Evolutionary conservation across 2,113 vertebrate genomes (phyloP), one percentile per base, ranked within the genome.

Genomic region (Phasianus colchicus): DNA sequence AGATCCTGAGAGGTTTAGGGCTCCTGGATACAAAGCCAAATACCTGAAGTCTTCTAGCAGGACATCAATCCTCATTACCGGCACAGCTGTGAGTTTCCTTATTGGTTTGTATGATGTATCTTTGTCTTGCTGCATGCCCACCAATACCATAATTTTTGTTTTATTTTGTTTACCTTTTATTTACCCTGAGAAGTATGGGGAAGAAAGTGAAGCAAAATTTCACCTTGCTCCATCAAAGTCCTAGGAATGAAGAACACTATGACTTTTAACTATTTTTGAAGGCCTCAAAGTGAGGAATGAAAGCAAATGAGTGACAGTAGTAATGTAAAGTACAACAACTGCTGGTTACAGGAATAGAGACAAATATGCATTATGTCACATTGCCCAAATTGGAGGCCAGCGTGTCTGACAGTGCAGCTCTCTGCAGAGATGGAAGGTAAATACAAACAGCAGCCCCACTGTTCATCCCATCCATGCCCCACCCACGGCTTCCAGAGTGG

Each of bases 231-330:
- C 57, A 36, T 92, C 73, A 38, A 79, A 89, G 11, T 9, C 6
- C 34, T 19, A 61, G 43, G 38, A 96, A 88, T 9, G 22, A 22
- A 47, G 52, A 78, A 58, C 5, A 17, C 29, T 71, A 36, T 65
- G 36, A 0, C 48, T 96, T 91, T 88, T 54, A 96, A 50, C 14
- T 77, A 38, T 54, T 95, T 90, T 69, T 65, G 27, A 54, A 29
- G 43, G 48, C 81, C 63, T 93, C 57, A 58, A 78, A 90, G 54
- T 60, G 71, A 79, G 29, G 66, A 55, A 43, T 86, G 36, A 87
- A 86, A 79, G n/a, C 45, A 79, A 22, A 82, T 55, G 86, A 90
- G 50, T 81, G 88, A 88, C 86, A 94, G 34, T 14, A 67, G 64
- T 74, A 83, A 74, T 74, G 77, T 2, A 38, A 89, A n/a, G 20